These are phyloP conservation scores for Morone saxatilis DNA, from an alignment of 2,113 vertebrate species.

Conservation along the genomic window DNA sequence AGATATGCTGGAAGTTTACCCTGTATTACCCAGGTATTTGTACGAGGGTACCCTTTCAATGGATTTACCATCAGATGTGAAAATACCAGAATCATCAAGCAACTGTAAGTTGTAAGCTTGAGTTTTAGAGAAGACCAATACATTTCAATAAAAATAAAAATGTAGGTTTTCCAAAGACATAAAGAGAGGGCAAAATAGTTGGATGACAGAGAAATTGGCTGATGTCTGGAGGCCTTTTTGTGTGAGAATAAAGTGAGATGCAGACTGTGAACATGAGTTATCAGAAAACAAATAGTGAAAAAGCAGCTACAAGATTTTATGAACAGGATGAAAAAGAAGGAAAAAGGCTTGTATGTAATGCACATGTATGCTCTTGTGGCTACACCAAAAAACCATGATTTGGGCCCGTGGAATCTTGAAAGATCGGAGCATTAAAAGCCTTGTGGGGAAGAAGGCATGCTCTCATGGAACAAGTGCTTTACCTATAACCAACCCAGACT, in stretches of 20 bases:
- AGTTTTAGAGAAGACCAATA: too few relatives aligned
- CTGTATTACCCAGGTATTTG: too few relatives aligned
- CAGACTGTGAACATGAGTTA: not conserved
- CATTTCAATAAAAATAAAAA: too few relatives aligned
- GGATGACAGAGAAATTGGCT: not conserved
- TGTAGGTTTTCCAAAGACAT: not conserved
- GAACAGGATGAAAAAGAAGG: not conserved
- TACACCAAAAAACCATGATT: not conserved
- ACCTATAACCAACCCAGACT: constrained; percentile 27
- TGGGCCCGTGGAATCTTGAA: constrained; percentile 18
- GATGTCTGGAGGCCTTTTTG: not conserved
- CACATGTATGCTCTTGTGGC: constrained; percentile 25
- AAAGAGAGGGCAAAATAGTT: not conserved
- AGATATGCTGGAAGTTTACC: too few relatives aligned
- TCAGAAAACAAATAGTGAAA: not conserved
- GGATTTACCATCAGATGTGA: too few relatives aligned
- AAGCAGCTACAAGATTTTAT: not conserved
- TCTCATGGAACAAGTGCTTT: constrained; percentile 24
- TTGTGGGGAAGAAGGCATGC: constrained; percentile 14
- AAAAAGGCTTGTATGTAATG: not conserved
- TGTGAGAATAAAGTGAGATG: not conserved
- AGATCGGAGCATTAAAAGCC: constrained; percentile 30
- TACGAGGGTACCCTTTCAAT: too few relatives aligned
- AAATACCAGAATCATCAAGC: too few relatives aligned
- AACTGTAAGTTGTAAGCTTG: too few relatives aligned